Evolutionary conservation across 2,797 vertebrate species (phyloP), one percentile per base, ranked within the genome.

Genomic region (Enteromius treurensis): DNA sequence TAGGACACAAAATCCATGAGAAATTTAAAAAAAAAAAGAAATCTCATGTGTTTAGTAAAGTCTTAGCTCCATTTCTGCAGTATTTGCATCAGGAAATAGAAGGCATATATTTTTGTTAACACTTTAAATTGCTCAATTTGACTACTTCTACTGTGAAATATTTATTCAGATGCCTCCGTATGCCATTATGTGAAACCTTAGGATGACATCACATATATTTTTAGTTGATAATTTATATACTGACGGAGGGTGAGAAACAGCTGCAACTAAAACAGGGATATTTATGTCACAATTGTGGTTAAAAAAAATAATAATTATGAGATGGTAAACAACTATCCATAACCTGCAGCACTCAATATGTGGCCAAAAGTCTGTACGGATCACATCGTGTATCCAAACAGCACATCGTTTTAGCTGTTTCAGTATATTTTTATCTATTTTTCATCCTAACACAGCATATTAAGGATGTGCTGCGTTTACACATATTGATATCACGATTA

Each of bases 51-150:
- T 55, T 29, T 82, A 55, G 17, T 55, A 26, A 55, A 17, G 26
- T 21, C 68, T 32, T 58, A 58, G 47, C 81, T 77, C 23, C 17
- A 60, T 77, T 51, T 58, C 73, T 82, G 73, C 51, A 75, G 58
- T 82, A 75, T 75, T 82, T 75, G 68, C 53, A 68, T 82, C 49
- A 69, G 71, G 34, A 81, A 69, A 82, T 55, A 55, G 62, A 82
- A 77, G 73, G 81, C 81, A 49, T 83, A 69, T 77, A 70, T 83
- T 47, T 80, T 85, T 85, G 37, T 80, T 77, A 81, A 80, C 68
- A 76, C 32, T 10, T 58, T n/a, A 37, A 80, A 67, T 53, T 29
- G 47, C 37, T 68, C 14, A 23, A 49, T 79, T 73, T n/a, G 60
- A 82, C 79, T 67, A 83, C 74, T 51, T 67, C 42, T 77, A 77